These are phyloP conservation scores for Melinaea marsaeus DNA, from an alignment of 2,888 invertebrate species.

Conservation along the genomic window DNA sequence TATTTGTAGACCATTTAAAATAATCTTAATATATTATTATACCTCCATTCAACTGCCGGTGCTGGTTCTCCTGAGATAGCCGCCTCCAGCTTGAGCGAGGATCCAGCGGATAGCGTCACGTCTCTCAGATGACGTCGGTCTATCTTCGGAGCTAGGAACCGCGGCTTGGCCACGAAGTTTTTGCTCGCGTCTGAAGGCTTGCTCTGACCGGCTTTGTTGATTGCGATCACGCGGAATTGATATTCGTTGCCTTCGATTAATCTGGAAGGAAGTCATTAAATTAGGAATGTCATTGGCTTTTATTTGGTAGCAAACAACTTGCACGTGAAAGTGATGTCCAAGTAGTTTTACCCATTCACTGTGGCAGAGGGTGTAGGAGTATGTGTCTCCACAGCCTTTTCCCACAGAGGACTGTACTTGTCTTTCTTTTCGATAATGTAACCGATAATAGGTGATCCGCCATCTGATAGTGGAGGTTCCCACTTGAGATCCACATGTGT, in stretches of 20 bases:
- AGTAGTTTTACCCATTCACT: conserved; percentile 83
- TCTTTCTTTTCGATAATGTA: conserved; percentile 96
- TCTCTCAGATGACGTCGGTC: conserved; percentile 94
- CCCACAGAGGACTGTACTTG: conserved; percentile 95
- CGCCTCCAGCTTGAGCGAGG: conserved; percentile 95
- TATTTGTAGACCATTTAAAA: no score
- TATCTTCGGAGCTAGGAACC: conserved; percentile 96
- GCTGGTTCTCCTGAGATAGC: conserved; percentile 96
- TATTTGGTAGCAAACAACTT: not conserved
- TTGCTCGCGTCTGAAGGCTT: conserved; percentile 94
- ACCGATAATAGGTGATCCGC: conserved; percentile 95
- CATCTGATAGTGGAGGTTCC: conserved; percentile 92
- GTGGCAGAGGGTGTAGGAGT: conserved; percentile 85
- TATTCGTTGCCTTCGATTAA: conserved; percentile 97
- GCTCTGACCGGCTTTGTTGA: conserved; percentile 96
- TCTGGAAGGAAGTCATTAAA: conserved; percentile 38
- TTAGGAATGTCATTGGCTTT: no score
- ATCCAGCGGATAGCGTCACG: conserved; percentile 93
- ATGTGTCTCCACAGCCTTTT: conserved; percentile 91
- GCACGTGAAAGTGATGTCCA: not conserved
- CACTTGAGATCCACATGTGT: conserved; percentile 94
- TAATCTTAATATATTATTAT: conserved; percentile 9
- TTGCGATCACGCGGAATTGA: conserved; percentile 96
- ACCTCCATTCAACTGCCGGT: conserved; percentile 94
- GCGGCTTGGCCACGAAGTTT: conserved; percentile 90